A percentile compares a stretch with the other conserved stretches of the same genome.
These are phyloP conservation scores for Etheostoma spectabile DNA, from an alignment of 2,113 vertebrate species.

Conservation along the genomic window DNA sequence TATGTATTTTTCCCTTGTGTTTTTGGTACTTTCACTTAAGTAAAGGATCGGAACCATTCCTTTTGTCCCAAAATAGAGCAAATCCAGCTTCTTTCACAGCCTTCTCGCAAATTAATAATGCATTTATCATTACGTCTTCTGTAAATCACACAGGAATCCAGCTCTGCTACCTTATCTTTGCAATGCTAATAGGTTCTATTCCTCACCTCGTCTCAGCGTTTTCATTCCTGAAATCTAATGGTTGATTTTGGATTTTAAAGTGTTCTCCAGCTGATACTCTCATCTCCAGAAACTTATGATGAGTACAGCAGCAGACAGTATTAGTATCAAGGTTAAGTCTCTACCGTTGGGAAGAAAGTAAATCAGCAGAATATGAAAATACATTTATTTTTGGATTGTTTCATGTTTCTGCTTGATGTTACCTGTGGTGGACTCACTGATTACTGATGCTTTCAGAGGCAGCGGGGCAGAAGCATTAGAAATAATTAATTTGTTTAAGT, in stretches of 20 bases:
- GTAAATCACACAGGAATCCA: too few species aligned
- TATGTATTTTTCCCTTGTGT: too few species aligned
- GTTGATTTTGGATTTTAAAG: neutral
- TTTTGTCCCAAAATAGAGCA: too few species aligned
- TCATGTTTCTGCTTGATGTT: conserved; percentile 3
- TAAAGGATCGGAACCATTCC: too few species aligned
- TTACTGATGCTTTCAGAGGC: conserved; percentile 15
- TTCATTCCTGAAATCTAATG: neutral
- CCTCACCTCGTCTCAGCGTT: neutral
- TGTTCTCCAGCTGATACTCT: neutral
- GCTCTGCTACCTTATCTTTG: too few species aligned
- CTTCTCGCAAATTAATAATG: too few species aligned
- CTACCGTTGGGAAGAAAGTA: neutral
- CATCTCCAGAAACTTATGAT: neutral
- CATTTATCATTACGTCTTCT: too few species aligned
- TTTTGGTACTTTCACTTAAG: too few species aligned
- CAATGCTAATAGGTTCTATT: too few species aligned
- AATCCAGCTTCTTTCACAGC: too few species aligned
- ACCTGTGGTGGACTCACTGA: conserved; percentile 36
- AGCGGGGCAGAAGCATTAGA: conserved; percentile 25
- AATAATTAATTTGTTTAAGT: conserved; percentile 27
- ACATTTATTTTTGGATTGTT: conserved; percentile 34
- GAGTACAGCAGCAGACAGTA: neutral
- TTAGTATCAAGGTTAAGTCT: neutral
- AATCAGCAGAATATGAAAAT: conserved; percentile 21